Conservation (phyloP, 2,113 vertebrate species). For the Corythaixoides concolor region DNA sequence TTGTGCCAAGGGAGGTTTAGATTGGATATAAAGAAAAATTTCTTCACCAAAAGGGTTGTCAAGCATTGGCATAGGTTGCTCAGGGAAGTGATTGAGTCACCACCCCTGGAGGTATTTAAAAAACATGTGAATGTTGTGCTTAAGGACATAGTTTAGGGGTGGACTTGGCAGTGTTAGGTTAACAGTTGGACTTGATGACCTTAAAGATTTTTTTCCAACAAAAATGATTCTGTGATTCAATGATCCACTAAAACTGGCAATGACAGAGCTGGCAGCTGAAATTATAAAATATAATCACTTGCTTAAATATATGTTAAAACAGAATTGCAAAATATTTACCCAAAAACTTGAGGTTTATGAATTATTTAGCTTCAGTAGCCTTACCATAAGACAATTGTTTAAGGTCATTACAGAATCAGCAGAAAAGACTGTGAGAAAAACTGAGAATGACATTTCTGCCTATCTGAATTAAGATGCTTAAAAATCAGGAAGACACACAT, state of each 20-base stretch:
- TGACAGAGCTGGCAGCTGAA: background rate
- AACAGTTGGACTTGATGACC: too few species aligned
- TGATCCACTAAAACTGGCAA: background rate
- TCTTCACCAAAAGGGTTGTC: too few species aligned
- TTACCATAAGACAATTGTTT: background rate
- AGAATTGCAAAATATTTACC: background rate
- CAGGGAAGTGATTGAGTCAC: too few species aligned
- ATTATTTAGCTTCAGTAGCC: background rate
- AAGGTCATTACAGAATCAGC: background rate
- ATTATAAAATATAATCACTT: background rate
- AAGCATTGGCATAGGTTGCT: too few species aligned
- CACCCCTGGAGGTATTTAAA: too few species aligned
- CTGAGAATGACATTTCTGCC: background rate
- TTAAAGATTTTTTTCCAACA: too few species aligned
- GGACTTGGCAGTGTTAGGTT: too few species aligned
- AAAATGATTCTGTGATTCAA: too few species aligned
- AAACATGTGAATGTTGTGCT: too few species aligned
- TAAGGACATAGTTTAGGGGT: too few species aligned
- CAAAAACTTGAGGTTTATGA: background rate
- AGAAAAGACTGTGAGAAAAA: background rate
- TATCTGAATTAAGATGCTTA: background rate
- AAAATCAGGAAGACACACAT: background rate
- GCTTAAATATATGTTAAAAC: background rate
- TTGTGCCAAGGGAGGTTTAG: too few species aligned
- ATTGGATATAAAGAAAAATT: too few species aligned